Evolutionary conservation across 2,797 vertebrate genomes (phyloP).

Genomic region (Sebastes diploproa): DNA sequence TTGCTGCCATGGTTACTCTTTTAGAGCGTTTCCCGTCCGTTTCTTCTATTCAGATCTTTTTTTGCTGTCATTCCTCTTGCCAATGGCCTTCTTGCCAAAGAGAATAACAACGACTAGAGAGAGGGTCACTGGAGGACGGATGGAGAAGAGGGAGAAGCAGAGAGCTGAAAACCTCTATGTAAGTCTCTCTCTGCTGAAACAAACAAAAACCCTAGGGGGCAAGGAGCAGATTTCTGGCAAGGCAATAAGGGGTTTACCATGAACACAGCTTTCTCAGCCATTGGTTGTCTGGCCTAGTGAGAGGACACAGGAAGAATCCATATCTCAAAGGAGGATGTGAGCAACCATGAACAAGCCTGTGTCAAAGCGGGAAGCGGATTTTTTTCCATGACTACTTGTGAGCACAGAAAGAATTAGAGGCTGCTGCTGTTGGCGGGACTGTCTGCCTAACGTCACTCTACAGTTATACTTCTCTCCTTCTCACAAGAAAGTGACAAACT

Average conservation of each 20-base stretch:
- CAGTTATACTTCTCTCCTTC: slow-evolving; percentile 1
- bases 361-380: slow-evolving; percentile 22
- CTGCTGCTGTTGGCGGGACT: not conserved
- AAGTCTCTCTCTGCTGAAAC: slow-evolving; percentile 6
- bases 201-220: slow-evolving; percentile 31
- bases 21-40: not conserved
- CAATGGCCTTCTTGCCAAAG: slow-evolving; percentile 26
- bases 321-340: slow-evolving; percentile 60
- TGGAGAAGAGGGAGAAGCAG: slow-evolving; percentile 10
- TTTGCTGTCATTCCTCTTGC: slow-evolving; percentile 40
- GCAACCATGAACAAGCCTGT: slow-evolving; percentile 38
- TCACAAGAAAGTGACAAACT: slow-evolving; percentile 30
- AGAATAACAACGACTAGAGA: slow-evolving; percentile 44
- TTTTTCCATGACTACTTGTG: slow-evolving; percentile 23
- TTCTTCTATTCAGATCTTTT: slow-evolving; percentile 42
- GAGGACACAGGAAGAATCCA: slow-evolving; percentile 30
- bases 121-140: slow-evolving; percentile 5
- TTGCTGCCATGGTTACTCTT: slow-evolving; percentile 41
- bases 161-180: slow-evolving; percentile 44
- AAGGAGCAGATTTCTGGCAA: slow-evolving; percentile 44
- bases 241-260: slow-evolving; percentile 22
- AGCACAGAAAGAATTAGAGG: not conserved
- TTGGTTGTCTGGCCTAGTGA: slow-evolving; percentile 14
- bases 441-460: not conserved
- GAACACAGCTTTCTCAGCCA: slow-evolving; percentile 16